These are phyloP conservation scores for Poeciliopsis gracilis DNA, from an alignment of 2,797 vertebrate species.

Conservation along the genomic window DNA sequence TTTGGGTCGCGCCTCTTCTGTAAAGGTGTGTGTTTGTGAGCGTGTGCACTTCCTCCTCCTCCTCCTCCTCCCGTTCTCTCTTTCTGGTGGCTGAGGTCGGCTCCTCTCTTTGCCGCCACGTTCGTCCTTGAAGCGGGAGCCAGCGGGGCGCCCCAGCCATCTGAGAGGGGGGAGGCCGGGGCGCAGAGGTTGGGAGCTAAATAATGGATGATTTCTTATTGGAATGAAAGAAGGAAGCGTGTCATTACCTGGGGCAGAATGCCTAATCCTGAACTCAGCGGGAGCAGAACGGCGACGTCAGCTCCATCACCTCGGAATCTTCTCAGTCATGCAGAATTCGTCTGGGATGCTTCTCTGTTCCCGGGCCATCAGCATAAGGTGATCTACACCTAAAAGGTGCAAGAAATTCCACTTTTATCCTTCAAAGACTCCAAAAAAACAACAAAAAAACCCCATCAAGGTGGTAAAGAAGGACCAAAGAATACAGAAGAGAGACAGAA, in stretches of 20 bases:
- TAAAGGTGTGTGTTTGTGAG: conserved; percentile 31
- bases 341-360: conserved; percentile 11
- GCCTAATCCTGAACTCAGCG: conserved; percentile 45
- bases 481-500: too few relatives aligned
- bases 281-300: background rate
- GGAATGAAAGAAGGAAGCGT: conserved; percentile 72
- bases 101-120: conserved; percentile 71
- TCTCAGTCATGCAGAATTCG: background rate
- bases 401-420: background rate
- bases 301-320: background rate
- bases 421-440: background rate
- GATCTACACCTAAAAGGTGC: conserved; percentile 21
- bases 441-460: background rate
- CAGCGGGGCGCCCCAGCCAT: conserved; percentile 77
- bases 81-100: conserved; percentile 68
- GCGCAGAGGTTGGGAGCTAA: conserved; percentile 78
- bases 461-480: background rate
- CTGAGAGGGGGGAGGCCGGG: conserved; percentile 52
- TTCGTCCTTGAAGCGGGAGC: conserved; percentile 82
- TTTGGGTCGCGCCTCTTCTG: conserved; percentile 79
- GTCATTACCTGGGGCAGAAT: conserved; percentile 71
- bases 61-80: conserved; percentile 39
- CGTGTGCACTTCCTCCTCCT: conserved; percentile 28
- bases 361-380: conserved; percentile 40
- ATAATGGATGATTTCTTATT: conserved; percentile 84